phyloP scores from a whole-genome alignment of 2,113 vertebrate species.

The Hipposideros armiger region DNA sequence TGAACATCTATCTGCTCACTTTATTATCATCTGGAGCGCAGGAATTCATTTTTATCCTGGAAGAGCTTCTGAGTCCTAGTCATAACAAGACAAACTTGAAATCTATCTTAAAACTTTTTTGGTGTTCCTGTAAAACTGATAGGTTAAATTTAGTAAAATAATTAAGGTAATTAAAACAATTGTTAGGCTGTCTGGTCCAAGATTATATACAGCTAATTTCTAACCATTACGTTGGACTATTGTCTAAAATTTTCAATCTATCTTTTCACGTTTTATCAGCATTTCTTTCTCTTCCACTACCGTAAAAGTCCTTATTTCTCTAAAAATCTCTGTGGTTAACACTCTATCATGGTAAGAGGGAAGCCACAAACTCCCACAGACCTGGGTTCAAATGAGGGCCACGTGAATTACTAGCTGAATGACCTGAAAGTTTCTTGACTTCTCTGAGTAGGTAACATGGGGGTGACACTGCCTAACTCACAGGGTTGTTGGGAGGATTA shows the following conservation, averaged over 20 bases:
- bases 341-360: not conserved
- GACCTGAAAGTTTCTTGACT: not conserved
- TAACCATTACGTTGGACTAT: not conserved
- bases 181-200: not conserved
- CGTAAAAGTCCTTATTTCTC: not conserved
- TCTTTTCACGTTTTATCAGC: not conserved
- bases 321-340: not conserved
- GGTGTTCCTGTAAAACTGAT: not conserved
- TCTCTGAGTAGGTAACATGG: not conserved
- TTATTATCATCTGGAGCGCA: not conserved
- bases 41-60: conserved; percentile 3
- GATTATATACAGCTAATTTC: not conserved
- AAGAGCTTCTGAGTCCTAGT: not conserved
- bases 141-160: conserved; percentile 36
- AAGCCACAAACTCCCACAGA: not conserved
- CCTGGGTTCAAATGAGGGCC: not conserved
- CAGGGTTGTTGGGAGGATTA: not conserved
- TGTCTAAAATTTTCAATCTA: not conserved
- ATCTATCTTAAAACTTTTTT: not conserved
- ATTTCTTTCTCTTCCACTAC: not conserved
- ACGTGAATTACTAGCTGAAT: not conserved
- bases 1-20: not conserved
- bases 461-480: not conserved
- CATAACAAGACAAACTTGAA: conserved; percentile 14
- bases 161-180: not conserved